These are phyloP conservation scores for Echeneis naucrates DNA, from an alignment of 2,797 vertebrate species.

Conservation along the genomic window DNA sequence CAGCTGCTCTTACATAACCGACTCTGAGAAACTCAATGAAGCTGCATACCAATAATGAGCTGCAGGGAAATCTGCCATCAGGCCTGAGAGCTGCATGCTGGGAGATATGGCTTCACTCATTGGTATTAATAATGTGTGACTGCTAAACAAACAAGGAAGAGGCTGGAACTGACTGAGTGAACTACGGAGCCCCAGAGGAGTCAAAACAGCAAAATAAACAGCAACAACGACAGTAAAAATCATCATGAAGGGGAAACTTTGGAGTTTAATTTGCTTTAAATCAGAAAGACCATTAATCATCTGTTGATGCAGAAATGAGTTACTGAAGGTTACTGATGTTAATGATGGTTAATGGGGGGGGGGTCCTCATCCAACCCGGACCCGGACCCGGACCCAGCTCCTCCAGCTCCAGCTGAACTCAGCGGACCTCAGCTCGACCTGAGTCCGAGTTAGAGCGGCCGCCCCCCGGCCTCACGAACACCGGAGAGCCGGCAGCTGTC, in stretches of 20 bases:
- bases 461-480: not conserved
- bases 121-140: slow-evolving; percentile 14
- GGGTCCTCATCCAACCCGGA: too few relatives aligned
- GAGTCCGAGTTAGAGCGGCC: not conserved
- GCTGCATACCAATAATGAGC: slow-evolving; percentile 58
- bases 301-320: not conserved
- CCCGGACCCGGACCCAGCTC: too few relatives aligned
- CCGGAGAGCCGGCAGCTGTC: too few relatives aligned
- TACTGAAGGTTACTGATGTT: too few relatives aligned
- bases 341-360: too few relatives aligned
- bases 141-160: not conserved
- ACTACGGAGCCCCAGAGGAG: not conserved
- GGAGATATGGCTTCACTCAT: slow-evolving; percentile 22
- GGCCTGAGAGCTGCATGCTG: slow-evolving; percentile 42
- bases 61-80: slow-evolving; percentile 46
- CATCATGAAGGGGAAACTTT: not conserved
- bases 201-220: not conserved
- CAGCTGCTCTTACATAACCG: slow-evolving; percentile 88
- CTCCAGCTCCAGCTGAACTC: slow-evolving; percentile 1
- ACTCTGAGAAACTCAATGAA: slow-evolving; percentile 84
- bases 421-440: not conserved
- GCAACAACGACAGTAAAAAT: not conserved
- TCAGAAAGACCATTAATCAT: not conserved
- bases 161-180: too few relatives aligned
- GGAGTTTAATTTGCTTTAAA: not conserved